Base-by-base conservation (phyloP, 2,113 vertebrate species). In the Sinocyclocheilus rhinocerous region DNA sequence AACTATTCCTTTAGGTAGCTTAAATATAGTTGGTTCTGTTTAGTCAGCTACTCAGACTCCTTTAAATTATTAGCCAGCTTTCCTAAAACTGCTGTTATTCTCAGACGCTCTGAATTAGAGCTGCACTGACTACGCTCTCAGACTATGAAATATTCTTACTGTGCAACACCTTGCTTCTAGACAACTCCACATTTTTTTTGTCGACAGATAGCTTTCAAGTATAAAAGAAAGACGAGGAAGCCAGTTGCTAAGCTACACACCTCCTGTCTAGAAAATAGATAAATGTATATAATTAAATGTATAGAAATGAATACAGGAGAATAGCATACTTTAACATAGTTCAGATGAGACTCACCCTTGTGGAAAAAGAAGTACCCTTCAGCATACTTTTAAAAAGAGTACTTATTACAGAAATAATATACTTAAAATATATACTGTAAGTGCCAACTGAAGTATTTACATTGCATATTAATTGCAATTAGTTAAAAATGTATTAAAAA, bases 211-310 rank as follows among this genome's bases (percentile, higher is more conserved):
- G 24, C n/a, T 83, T 63, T 77, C 33, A 81, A 84, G 79, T 80
- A 11, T 69, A 76, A 86, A 55, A 55, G 82, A 59, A 65, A 50
- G 10, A 59, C 12, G 42, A 57, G 33, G 76, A n/a, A 33, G 36
- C 81, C 84, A 73, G 81, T 89, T 90, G 89, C 88, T 87, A 90
- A 86, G 86, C 88, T 90, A 89, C 87, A 57, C 33, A 80, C 48
- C 33, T 87, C 15, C 85, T 82, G 59, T 78, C 42, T 59, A 45
- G 26, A 57, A 75, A 63, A 18, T n/a, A 13, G n/a, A 48, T 10
- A n/a, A n/a, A n/a, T n/a, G n/a, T n/a, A n/a, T n/a, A n/a, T n/a
- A 83, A 84, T 63, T 52, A 57, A 76, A 26, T 29, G 42, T 48
- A 76, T 76, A 65, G 7, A 82, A 86, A 55, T 81, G 13, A 86